Evolutionary conservation across 64 coral and sea anemone genomes (phyloP).

Genomic region (Pocillopora verrucosa): DNA sequence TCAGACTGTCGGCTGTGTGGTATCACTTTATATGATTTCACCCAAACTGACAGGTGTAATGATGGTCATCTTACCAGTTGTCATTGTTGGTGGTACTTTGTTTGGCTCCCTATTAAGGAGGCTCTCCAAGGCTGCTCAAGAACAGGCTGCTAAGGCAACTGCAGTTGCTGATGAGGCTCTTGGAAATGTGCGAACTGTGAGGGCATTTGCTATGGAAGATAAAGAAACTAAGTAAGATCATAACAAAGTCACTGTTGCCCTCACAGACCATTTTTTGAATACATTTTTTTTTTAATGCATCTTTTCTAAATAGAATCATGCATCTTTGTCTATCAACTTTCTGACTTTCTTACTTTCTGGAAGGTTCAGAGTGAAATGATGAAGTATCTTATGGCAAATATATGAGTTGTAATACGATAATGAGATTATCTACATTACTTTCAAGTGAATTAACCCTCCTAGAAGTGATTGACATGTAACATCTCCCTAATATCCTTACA

Average conservation of each 20-base stretch:
- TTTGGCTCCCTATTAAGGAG: slow-evolving; percentile 82
- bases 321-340: too few species aligned
- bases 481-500: too few species aligned
- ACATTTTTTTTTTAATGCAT: too few species aligned
- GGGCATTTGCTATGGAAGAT: slow-evolving; percentile 96
- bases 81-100: slow-evolving; percentile 74
- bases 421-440: too few species aligned
- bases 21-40: slow-evolving; percentile 84
- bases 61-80: slow-evolving; percentile 54
- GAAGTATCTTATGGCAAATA: too few species aligned
- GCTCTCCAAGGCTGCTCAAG: slow-evolving; percentile 86
- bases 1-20: slow-evolving; percentile 89
- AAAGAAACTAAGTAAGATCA: slow-evolving; percentile 81
- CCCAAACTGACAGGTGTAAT: slow-evolving; percentile 80
- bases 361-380: too few species aligned
- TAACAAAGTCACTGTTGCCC: background rate
- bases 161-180: slow-evolving; percentile 91
- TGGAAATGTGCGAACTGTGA: slow-evolving; percentile 92
- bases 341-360: too few species aligned
- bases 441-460: too few species aligned
- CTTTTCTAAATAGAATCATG: too few species aligned
- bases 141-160: slow-evolving; percentile 90
- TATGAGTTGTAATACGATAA: too few species aligned
- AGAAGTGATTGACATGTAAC: too few species aligned
- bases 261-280: too few species aligned